Base-by-base conservation (phyloP, 2,113 vertebrate genomes). In the Hippocampus guttulatus region DNA sequence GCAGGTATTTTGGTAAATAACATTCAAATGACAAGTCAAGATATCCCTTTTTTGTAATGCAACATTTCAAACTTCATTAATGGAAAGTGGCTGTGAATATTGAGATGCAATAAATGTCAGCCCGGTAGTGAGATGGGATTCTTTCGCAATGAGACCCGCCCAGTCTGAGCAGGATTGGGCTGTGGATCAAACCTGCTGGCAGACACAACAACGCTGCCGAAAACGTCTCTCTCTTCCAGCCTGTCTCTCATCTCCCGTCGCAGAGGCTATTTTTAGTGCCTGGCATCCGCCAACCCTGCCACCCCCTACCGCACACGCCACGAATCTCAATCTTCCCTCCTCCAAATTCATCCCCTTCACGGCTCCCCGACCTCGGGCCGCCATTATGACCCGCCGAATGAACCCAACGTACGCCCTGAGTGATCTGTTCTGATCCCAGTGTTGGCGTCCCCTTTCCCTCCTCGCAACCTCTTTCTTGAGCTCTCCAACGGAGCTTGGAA, bases 221-320 rank as follows among this genome's bases (percentile, higher is more conserved):
- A 15, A 8, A 25, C 1, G 23, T 58, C 83, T 78, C 75, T 77
- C 83, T 58, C 81, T 78, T 58, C 27, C 63, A 65, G 71, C 69
- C 82, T 77, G 71, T 15, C 68, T 77, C 75, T 57, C 67, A 57
- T 73, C 72, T 75, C 68, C 79, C 74, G 79, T 82, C 86, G 83
- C 86, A 78, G 81, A 84, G 73, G 70, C 86, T 92, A 92, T 92
- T 91, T 91, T 88, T 88, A 90, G 84, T 73, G 3, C 33, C 72
- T 58, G 74, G 74, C 80, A 68, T 60, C 76, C 79, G 49, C 64
- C 49, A 20, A 38, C 15, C 15, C 27, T 15, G 27, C 64, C 51
- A 62, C 51, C 68, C 77, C 66, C 71, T 77, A 70, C 70, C 67
- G 54, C 63, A 52, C 68, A 63, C 65, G 69, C 58, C 80, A 74